Evolutionary conservation across 2,797 vertebrate species (phyloP).

Genomic region (Poeciliopsis gracilis): DNA sequence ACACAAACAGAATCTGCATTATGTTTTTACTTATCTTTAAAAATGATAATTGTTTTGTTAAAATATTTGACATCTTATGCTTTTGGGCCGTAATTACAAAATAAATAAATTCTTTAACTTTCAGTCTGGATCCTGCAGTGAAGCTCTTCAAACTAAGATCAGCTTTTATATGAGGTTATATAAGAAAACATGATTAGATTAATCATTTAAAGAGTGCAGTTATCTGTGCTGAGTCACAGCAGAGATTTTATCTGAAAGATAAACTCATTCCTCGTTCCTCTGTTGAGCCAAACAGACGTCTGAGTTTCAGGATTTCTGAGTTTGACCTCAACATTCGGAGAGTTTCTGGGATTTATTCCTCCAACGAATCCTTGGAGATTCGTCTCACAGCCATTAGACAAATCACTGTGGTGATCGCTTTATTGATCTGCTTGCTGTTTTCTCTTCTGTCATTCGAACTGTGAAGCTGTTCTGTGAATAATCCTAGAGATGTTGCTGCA

Average conservation of each 20-base stretch:
- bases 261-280: not conserved
- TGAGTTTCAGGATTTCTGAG: not conserved
- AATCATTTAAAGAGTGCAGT: not conserved
- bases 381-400: conserved; percentile 57
- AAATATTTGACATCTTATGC: not conserved
- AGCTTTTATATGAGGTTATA: not conserved
- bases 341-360: conserved; percentile 11
- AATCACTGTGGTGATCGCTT: conserved; percentile 52
- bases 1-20: not conserved
- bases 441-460: not conserved
- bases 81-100: not conserved
- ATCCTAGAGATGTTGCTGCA: not conserved
- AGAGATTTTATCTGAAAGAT: not conserved
- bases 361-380: conserved; percentile 17
- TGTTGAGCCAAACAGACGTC: conserved; percentile 18
- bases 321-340: conserved; percentile 31
- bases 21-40: not conserved
- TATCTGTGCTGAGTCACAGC: not conserved
- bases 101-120: not conserved
- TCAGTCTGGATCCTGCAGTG: not conserved
- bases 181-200: not conserved
- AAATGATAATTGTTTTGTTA: not conserved
- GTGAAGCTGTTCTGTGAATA: not conserved
- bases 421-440: conserved; percentile 54
- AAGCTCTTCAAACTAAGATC: not conserved